phyloP scores from a whole-genome alignment of 2,888 invertebrate species.

The Dicranocentrus wangi region DNA sequence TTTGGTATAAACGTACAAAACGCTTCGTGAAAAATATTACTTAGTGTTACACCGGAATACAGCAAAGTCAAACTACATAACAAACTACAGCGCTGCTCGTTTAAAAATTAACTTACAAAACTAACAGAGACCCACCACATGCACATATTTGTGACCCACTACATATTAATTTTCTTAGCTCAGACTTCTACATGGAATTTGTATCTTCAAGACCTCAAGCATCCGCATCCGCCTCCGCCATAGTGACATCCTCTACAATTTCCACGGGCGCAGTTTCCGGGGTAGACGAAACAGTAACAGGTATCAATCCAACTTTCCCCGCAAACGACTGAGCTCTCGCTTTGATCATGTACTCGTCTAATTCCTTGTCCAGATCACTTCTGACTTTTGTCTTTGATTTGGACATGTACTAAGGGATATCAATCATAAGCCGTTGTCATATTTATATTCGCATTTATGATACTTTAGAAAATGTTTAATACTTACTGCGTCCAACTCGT shows the following conservation, averaged over 20 bases:
- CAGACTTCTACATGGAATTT: too few relatives aligned
- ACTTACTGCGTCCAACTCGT: conserved; percentile 67
- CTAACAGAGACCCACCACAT: too few relatives aligned
- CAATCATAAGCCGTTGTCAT: background rate
- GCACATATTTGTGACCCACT: background rate
- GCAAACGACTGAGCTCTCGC: conserved; percentile 55
- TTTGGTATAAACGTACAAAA: too few relatives aligned
- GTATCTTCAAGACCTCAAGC: background rate
- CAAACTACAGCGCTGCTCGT: too few relatives aligned
- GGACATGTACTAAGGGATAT: conserved; percentile 68
- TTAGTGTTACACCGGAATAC: too few relatives aligned
- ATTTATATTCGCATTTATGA: conserved; percentile 8
- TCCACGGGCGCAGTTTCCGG: background rate
- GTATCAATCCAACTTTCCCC: background rate
- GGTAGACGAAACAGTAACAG: background rate
- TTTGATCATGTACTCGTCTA: conserved; percentile 67
- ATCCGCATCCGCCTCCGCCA: background rate
- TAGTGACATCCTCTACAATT: background rate
- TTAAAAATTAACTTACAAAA: too few relatives aligned
- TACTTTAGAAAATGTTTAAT: background rate
- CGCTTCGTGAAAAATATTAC: too few relatives aligned
- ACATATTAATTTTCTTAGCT: background rate
- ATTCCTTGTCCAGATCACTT: conserved; percentile 66
- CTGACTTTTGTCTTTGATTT: conserved; percentile 51
- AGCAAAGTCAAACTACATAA: too few relatives aligned